Conservation (phyloP, 2,113 vertebrate genomes). For the Oryzias melastigma region DNA sequence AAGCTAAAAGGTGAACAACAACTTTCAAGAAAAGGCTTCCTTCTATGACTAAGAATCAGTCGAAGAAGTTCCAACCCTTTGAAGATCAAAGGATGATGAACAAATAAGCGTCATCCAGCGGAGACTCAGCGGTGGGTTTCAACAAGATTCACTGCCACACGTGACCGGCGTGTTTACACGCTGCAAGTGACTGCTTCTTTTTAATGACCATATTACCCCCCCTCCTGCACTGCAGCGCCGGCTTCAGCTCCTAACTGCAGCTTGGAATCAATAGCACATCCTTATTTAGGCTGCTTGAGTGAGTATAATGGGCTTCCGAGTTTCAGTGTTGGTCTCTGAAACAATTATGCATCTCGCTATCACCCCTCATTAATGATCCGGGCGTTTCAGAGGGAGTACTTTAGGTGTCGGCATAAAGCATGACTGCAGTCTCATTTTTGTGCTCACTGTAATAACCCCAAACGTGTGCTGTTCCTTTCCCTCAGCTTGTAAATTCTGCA, state of each 20-base stretch:
- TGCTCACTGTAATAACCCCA: conserved; percentile 41
- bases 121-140: background rate
- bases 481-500: conserved; percentile 56
- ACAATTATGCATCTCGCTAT: conserved; percentile 28
- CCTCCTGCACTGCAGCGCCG: background rate
- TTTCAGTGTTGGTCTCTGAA: conserved; percentile 5
- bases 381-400: background rate
- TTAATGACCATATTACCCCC: conserved; percentile 12
- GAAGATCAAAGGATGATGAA: no score
- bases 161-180: conserved; percentile 18
- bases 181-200: background rate
- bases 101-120: no score
- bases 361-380: conserved; percentile 7
- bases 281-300: background rate
- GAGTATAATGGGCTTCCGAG: background rate
- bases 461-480: conserved; percentile 27
- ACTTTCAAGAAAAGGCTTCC: no score
- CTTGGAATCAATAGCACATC: background rate
- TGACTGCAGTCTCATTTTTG: conserved; percentile 24
- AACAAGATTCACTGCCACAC: background rate
- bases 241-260: background rate
- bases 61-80: no score
- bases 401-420: conserved; percentile 24
- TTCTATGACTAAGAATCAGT: no score
- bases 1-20: no score